Conservation (phyloP, 2,113 vertebrate species). For the Canis aureus region DNA sequence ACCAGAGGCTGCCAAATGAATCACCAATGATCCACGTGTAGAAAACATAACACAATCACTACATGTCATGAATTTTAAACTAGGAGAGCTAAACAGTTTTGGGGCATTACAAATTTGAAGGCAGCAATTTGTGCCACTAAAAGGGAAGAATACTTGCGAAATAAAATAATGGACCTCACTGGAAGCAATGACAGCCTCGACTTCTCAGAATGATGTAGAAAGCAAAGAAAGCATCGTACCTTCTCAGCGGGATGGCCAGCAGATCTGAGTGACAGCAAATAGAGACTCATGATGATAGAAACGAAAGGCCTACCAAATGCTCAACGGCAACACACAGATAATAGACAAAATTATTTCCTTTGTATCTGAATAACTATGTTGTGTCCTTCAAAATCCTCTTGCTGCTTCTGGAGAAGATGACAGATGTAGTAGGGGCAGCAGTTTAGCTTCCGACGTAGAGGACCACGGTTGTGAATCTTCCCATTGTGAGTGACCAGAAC, state of each 20-base stretch:
- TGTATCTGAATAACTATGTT: neutral
- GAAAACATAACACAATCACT: neutral
- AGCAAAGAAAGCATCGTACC: constrained; percentile 57
- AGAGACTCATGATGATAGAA: constrained; percentile 62
- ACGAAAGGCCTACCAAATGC: constrained; percentile 42
- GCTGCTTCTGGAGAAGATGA: neutral
- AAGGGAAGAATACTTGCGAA: constrained; percentile 68
- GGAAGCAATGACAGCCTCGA: constrained; percentile 39
- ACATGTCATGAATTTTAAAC: neutral
- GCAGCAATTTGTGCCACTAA: neutral
- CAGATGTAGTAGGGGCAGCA: neutral
- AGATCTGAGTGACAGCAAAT: constrained; percentile 64
- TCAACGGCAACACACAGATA: neutral
- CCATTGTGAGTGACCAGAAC: neutral
- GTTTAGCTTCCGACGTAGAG: neutral
- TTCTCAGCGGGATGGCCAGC: constrained; percentile 60
- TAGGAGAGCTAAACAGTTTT: neutral
- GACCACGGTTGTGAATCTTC: neutral
- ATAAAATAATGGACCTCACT: constrained; percentile 6
- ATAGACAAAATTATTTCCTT: neutral
- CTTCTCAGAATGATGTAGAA: constrained; percentile 71
- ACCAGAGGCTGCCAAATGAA: neutral
- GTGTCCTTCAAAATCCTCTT: neutral
- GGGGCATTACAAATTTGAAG: constrained; percentile 19
- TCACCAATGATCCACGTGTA: neutral